Conservation (phyloP, 53 echinoderm and acorn worm genomes). For the Actinopyga echinites region DNA sequence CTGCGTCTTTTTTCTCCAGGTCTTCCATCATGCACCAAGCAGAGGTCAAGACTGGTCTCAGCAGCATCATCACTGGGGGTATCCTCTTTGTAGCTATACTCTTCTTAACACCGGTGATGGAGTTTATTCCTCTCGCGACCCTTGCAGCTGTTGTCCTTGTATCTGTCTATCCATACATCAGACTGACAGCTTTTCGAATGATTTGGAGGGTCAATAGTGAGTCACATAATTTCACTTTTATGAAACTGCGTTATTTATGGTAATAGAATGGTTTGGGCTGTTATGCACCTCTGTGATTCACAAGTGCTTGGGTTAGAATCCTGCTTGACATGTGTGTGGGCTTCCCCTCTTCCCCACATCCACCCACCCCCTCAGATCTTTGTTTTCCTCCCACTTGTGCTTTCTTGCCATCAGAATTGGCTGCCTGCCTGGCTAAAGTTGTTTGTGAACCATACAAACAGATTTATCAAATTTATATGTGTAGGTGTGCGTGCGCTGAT, state of each 20-base stretch:
- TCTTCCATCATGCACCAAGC: conserved; percentile 56
- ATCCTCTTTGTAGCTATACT: conserved; percentile 46
- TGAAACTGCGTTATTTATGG: background rate
- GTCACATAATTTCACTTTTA: background rate
- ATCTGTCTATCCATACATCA: conserved; percentile 41
- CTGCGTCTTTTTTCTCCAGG: conserved; percentile 1
- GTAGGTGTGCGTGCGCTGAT: no score
- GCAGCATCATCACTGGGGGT: conserved; percentile 46
- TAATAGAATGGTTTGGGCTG: background rate
- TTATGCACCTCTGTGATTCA: no score
- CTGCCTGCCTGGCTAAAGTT: no score
- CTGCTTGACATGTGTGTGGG: no score
- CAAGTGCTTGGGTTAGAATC: no score
- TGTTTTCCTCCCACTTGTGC: no score
- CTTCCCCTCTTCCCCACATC: no score
- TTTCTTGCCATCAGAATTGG: no score
- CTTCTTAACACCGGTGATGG: conserved; percentile 53
- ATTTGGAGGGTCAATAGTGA: conserved; percentile 41
- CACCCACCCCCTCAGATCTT: no score
- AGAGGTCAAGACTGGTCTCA: conserved; percentile 52
- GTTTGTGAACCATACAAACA: no score
- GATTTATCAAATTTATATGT: no score
- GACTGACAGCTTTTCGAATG: background rate
- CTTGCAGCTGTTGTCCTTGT: conserved; percentile 59
- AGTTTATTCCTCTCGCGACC: conserved; percentile 52